Conservation (phyloP, 2,888 invertebrate species). For the Odontocolon sp. region DNA sequence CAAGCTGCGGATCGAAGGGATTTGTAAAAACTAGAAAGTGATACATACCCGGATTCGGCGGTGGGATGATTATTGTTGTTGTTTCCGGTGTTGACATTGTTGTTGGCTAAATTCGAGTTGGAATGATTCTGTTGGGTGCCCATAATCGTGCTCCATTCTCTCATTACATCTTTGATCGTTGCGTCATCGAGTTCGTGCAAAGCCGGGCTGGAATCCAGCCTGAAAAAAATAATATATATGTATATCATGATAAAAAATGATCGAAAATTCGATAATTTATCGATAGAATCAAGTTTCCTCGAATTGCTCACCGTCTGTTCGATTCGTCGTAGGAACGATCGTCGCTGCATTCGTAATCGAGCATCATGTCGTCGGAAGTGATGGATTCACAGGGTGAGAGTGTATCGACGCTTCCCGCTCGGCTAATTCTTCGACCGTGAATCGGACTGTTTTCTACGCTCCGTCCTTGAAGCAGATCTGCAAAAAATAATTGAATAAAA, state of each 20-base stretch:
- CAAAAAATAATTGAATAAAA: slow-evolving; percentile 49
- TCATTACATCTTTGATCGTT: slow-evolving; percentile 82
- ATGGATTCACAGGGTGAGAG: slow-evolving; percentile 92
- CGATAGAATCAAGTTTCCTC: no score
- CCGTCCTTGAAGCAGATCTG: slow-evolving; percentile 70
- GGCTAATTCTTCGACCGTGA: slow-evolving; percentile 81
- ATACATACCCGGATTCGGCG: slow-evolving; percentile 78
- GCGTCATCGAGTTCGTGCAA: slow-evolving; percentile 83
- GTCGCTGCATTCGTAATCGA: slow-evolving; percentile 89
- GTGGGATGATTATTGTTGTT: slow-evolving; percentile 66
- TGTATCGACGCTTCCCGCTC: slow-evolving; percentile 89
- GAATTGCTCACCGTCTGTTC: slow-evolving; percentile 82
- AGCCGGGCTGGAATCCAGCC: slow-evolving; percentile 77
- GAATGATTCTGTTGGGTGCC: slow-evolving; percentile 78
- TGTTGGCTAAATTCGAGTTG: slow-evolving; percentile 71
- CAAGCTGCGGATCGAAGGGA: slow-evolving; percentile 36
- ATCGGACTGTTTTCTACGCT: slow-evolving; percentile 76
- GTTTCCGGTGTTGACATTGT: slow-evolving; percentile 75
- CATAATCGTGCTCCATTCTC: slow-evolving; percentile 83
- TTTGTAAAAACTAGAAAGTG: background rate
- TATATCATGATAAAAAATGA: background rate
- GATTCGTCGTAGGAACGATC: slow-evolving; percentile 84
- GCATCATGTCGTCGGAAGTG: slow-evolving; percentile 93
- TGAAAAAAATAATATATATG: slow-evolving; percentile 47
- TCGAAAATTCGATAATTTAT: background rate